Evolutionary conservation across 2,888 invertebrate species (phyloP), one percentile per base, ranked within the genome.

Genomic region (Drosophila diplacantha): DNA sequence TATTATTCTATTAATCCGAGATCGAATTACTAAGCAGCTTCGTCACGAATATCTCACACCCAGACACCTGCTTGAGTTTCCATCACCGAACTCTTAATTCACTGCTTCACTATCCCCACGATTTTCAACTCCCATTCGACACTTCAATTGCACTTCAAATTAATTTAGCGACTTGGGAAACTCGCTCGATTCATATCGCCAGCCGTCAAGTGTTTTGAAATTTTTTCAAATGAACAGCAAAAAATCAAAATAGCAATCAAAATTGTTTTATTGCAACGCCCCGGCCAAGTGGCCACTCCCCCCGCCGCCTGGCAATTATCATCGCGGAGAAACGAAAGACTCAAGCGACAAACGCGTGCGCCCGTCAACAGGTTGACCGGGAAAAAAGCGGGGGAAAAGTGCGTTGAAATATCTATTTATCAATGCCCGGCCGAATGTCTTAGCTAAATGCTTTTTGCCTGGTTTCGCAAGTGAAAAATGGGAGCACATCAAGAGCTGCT

Each of bases 331-430:
- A 26, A 51, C 62, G 61, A 71, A 72, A 68, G 72, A 72, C 69
- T 72, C n/a, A 59, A 68, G 59, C 59, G 58, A 62, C 72, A 59
- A 71, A 50, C 59, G 58, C 53, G 50, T 54, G 70, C 55, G 69
- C 16, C 49, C 49, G 39, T 46, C 53, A 53, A 69, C 70, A 67
- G 53, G 53, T 51, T 69, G 61, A 24, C n/a, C 38, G 29, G n/a
- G 3, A 8, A 32, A 32, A 24, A 29, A 37, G 14, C n/a, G 24
- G 38, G 37, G 31, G 64, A 69, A 71, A 82, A 80, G 74, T 80
- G 84, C 84, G 72, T 77, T 58, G 50, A 79, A 70, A 78, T 80
- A 67, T 68, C 57, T 72, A 65, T 81, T 81, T 78, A 81, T 81
- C 78, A 64, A 63, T 69, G 67, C 64, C 39, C 53, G 54, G 54